Percentiles rank a stretch among this genome's conserved stretches.
Evolutionary conservation across 2,888 invertebrate genomes (phyloP).

Genomic region (Schizotus pectinicornis): DNA sequence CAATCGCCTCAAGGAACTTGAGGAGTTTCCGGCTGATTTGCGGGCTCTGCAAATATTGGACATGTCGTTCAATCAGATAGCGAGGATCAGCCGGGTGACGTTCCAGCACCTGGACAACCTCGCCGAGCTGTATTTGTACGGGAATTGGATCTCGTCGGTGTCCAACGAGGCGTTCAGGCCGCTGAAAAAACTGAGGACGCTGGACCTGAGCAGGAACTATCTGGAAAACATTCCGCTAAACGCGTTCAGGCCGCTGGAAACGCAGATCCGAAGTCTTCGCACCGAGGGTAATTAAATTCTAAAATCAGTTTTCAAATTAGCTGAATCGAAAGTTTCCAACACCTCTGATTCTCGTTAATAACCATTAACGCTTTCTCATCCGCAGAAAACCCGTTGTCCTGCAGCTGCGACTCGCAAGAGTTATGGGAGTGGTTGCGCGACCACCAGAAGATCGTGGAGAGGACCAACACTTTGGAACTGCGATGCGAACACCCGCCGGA

Average conservation of each 20-base stretch:
- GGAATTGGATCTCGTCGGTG: slow-evolving; percentile 81
- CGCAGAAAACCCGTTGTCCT: slow-evolving; percentile 86
- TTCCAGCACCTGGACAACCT: slow-evolving; percentile 80
- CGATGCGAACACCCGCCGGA: slow-evolving; percentile 85
- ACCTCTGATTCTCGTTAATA: too few relatives aligned
- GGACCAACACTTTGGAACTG: slow-evolving; percentile 66
- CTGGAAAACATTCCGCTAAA: slow-evolving; percentile 80
- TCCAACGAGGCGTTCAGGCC: slow-evolving; percentile 80
- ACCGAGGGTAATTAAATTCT: slow-evolving; percentile 84
- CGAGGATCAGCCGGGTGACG: slow-evolving; percentile 74
- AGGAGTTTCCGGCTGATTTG: slow-evolving; percentile 81
- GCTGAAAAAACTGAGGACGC: slow-evolving; percentile 73
- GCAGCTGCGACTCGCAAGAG: slow-evolving; percentile 89
- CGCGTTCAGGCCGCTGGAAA: slow-evolving; percentile 79
- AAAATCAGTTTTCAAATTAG: too few relatives aligned
- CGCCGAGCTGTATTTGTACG: slow-evolving; percentile 77
- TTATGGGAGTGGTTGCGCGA: slow-evolving; percentile 92
- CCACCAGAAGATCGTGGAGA: slow-evolving; percentile 75
- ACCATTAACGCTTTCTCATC: slow-evolving; percentile 7
- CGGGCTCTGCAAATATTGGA: slow-evolving; percentile 80
- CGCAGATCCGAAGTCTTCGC: slow-evolving; percentile 77
- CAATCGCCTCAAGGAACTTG: slow-evolving; percentile 80
- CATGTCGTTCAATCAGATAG: slow-evolving; percentile 82
- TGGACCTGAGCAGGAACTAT: slow-evolving; percentile 85
- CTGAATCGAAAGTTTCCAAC: too few relatives aligned